These are phyloP conservation scores for Tolypeutes matacus DNA, from an alignment of 2,797 vertebrate species.

Conservation along the genomic window DNA sequence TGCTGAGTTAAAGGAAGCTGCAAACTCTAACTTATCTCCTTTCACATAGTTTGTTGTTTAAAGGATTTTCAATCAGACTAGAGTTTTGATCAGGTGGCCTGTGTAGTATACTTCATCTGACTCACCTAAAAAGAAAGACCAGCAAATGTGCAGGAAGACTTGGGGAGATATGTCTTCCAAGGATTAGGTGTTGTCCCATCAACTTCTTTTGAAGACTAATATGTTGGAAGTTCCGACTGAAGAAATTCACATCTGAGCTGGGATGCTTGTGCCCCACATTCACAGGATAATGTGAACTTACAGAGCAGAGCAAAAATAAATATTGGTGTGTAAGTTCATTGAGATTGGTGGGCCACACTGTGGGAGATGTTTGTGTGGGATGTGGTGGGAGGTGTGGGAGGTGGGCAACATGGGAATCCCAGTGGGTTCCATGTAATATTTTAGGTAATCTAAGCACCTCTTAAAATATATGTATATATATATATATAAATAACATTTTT, in stretches of 20 bases:
- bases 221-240: not conserved
- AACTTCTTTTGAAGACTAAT: not conserved
- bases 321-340: no score
- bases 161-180: not conserved
- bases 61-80: not conserved
- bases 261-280: not conserved
- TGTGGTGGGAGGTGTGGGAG: no score
- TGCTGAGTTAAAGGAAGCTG: not conserved
- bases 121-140: no score
- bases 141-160: not conserved
- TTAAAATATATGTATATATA: no score
- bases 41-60: not conserved
- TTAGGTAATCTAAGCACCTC: no score
- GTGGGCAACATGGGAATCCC: no score
- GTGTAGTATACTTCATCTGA: not conserved
- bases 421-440: no score
- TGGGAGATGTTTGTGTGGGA: no score
- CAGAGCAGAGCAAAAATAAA: no score
- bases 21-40: not conserved
- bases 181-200: not conserved
- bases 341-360: no score
- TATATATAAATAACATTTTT: no score
- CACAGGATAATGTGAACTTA: not conserved
- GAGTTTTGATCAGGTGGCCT: not conserved
- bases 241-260: not conserved